Conservation (phyloP, 1,140 invertebrate species). For the Trachymyrmex cornetzi region DNA sequence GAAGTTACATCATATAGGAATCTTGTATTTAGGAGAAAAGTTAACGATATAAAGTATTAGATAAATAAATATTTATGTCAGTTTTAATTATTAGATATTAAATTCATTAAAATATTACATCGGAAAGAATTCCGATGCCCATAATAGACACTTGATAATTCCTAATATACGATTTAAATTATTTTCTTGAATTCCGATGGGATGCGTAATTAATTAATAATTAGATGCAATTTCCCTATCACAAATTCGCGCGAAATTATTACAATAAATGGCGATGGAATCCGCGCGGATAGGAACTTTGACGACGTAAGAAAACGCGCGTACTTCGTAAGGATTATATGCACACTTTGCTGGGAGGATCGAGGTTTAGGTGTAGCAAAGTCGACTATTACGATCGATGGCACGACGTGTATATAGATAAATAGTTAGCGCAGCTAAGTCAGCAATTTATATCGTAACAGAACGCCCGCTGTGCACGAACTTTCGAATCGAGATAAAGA, state of each 20-base stretch:
- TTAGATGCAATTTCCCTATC: background rate
- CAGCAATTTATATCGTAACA: constrained; percentile 71
- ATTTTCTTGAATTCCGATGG: constrained; percentile 8
- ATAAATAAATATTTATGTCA: background rate
- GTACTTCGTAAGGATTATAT: constrained; percentile 36
- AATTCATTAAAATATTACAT: background rate
- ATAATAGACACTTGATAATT: background rate
- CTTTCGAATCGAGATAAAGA: constrained; percentile 69
- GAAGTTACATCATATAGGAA: background rate
- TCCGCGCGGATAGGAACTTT: background rate
- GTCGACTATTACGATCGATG: constrained; percentile 51
- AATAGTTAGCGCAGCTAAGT: constrained; percentile 62
- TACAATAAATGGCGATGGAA: constrained; percentile 1
- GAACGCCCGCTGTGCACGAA: constrained; percentile 64
- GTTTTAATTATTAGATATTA: background rate
- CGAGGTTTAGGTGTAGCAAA: constrained; percentile 25
- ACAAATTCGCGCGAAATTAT: constrained; percentile 16
- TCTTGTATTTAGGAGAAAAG: background rate
- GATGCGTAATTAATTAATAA: background rate
- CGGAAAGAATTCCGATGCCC: too few relatives aligned
- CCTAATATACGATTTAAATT: background rate
- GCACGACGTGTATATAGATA: constrained; percentile 54
- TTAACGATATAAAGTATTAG: too few relatives aligned
- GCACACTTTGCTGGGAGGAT: background rate
- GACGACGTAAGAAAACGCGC: constrained; percentile 5